These are phyloP conservation scores for Aphidius ervi DNA, from an alignment of 1,140 invertebrate genomes.

Conservation along the genomic window DNA sequence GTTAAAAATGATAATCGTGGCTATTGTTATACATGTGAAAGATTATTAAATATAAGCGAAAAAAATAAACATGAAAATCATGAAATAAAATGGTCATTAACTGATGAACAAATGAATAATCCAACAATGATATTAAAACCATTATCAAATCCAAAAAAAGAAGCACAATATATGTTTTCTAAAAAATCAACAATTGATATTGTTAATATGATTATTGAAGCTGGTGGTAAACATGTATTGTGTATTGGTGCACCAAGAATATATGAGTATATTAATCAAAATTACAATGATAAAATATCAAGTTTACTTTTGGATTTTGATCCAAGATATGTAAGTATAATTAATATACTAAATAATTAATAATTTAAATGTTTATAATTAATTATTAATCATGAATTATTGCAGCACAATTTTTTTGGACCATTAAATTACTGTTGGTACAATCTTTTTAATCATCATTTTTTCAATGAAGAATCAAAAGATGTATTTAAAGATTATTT, in stretches of 20 bases:
- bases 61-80: constrained; percentile 52
- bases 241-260: constrained; percentile 77
- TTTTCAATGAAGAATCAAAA: constrained; percentile 61
- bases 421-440: constrained; percentile 70
- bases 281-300: constrained; percentile 50
- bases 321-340: constrained; percentile 59
- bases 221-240: constrained; percentile 61
- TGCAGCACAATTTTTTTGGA: constrained; percentile 65
- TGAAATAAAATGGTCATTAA: constrained; percentile 46
- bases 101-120: constrained; percentile 51
- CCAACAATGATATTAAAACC: constrained; percentile 62
- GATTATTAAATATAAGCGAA: constrained; percentile 53
- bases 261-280: constrained; percentile 63
- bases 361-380: too few species aligned
- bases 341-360: not conserved
- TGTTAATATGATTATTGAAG: constrained; percentile 51
- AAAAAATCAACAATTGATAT: constrained; percentile 56
- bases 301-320: constrained; percentile 77
- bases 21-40: constrained; percentile 64
- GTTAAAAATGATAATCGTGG: constrained; percentile 36
- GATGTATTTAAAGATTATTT: constrained; percentile 62
- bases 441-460: constrained; percentile 87
- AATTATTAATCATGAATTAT: not conserved
- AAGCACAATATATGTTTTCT: constrained; percentile 74
- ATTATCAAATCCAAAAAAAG: constrained; percentile 62